These are phyloP conservation scores for Papilio dardanus DNA, from an alignment of 1,140 invertebrate species.

Conservation along the genomic window DNA sequence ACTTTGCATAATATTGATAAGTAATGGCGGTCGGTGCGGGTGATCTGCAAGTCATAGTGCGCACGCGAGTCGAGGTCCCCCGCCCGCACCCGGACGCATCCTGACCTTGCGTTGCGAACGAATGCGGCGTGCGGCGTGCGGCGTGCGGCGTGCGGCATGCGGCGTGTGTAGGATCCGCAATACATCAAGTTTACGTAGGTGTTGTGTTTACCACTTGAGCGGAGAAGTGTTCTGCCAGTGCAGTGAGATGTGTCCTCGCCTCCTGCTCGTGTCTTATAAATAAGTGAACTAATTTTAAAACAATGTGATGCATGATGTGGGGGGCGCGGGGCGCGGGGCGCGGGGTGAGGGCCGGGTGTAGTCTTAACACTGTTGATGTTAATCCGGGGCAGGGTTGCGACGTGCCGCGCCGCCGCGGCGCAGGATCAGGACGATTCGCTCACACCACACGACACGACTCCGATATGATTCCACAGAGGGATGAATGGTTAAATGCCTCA, in stretches of 20 bases:
- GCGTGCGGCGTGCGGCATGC: neutral
- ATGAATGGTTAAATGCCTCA: no score
- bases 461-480: neutral
- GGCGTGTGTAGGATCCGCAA: no score
- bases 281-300: slow-evolving; percentile 32
- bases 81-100: neutral
- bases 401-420: slow-evolving; percentile 8
- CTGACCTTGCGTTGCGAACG: neutral
- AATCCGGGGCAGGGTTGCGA: slow-evolving; percentile 29
- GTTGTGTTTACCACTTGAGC: neutral
- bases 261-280: slow-evolving; percentile 14
- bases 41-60: neutral
- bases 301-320: neutral
- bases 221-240: neutral
- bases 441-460: neutral
- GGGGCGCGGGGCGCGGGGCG: neutral
- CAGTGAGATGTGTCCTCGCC: neutral
- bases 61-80: neutral
- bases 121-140: neutral
- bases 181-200: no score
- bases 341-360: neutral
- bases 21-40: neutral
- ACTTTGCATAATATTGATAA: neutral
- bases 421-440: neutral
- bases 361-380: slow-evolving; percentile 32